Percentiles rank a stretch among this genome's conserved stretches.
Conservation (phyloP, 1,140 invertebrate genomes). For the Drosophila serrata region DNA sequence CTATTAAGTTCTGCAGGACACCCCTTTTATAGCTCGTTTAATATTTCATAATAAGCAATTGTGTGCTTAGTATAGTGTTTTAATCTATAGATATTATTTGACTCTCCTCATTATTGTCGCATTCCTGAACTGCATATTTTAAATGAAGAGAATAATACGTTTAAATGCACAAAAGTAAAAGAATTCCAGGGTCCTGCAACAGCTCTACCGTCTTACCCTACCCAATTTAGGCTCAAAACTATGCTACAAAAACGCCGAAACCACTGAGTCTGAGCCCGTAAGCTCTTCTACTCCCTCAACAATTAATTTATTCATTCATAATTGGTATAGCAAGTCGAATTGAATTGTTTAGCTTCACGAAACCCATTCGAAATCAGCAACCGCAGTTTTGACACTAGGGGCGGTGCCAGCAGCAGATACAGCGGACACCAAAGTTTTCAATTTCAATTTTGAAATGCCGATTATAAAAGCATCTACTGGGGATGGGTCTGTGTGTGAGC, state of each 20-base stretch:
- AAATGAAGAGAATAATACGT: neutral
- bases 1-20: too few species aligned
- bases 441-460: conserved; percentile 53
- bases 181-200: neutral
- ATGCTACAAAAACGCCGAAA: neutral
- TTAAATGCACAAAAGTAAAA: neutral
- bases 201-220: neutral
- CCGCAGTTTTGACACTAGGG: conserved; percentile 76
- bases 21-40: too few species aligned
- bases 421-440: conserved; percentile 14
- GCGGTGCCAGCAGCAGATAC: conserved; percentile 57
- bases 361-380: conserved; percentile 67
- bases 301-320: conserved; percentile 41
- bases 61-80: neutral
- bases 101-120: neutral
- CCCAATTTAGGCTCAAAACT: conserved; percentile 6
- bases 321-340: conserved; percentile 40
- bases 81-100: too few species aligned
- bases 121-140: neutral
- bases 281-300: neutral
- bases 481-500: conserved; percentile 7
- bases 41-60: neutral
- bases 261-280: neutral
- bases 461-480: conserved; percentile 23
- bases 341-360: conserved; percentile 67